Base-by-base conservation (phyloP, 2,797 vertebrate genomes). In the Poeciliopsis infans region DNA sequence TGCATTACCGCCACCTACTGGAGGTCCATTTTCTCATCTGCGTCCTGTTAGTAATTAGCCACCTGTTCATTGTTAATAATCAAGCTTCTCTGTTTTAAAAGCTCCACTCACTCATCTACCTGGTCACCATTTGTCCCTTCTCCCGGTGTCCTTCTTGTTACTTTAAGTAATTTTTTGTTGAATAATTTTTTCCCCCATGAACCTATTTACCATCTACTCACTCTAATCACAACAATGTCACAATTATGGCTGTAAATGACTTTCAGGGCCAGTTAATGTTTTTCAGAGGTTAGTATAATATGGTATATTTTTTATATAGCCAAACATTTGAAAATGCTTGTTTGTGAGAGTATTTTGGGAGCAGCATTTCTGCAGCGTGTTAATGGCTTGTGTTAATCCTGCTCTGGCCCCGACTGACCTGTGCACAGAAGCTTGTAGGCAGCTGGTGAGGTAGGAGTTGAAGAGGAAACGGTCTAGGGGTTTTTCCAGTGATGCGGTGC, bases 391-490 rank as follows among this genome's bases (percentile, higher is more conserved):
- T 53, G 76, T 69, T 87, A 86, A 91, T 89, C 85, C 85, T 1
- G 0, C 73, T 79, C 51, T 78, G 66, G 51, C 80, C 79, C 75
- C 36, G 36, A 76, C 90, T 87, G 91, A 99, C 98, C 98, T 98
- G 94, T 96, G 97, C 90, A 99, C 95, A 39, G 97, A 98, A 79
- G 98, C 98, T 82, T 98, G 98, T 79, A 99, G 97, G 95, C 98
- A 98, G 93, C 97, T 97, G 83, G 98, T 99, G 96, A 99, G 96
- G 94, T 99, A 99, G 93, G 98, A 99, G 96, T 99, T 99, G 95
- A 99, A 99, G 87, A 99, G 96, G 93, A 99, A 96, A 90, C 98
- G 97, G 92, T 99, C 98, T 77, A 99, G 94, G 51, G 98, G 97
- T 92, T 98, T 99, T 92, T 99, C 98, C 93, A 99, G 90, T 15